Conservation (phyloP, 1,140 invertebrate genomes). For the Drosophila kurseongensis region DNA sequence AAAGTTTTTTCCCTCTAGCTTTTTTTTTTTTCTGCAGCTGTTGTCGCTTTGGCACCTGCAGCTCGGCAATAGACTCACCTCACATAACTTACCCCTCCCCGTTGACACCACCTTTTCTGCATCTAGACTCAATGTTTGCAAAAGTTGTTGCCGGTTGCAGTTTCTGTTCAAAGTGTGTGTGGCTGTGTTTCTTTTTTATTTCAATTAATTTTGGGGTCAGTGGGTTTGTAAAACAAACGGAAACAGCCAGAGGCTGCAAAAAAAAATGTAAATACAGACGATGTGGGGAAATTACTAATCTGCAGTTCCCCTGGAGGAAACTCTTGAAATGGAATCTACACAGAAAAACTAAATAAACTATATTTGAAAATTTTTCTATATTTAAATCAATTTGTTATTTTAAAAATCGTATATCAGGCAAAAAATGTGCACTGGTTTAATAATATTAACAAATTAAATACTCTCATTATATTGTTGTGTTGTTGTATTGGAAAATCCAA, state of each 20-base stretch:
- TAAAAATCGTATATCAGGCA: too few species aligned
- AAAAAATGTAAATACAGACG: slow-evolving; percentile 11
- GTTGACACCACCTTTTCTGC: not conserved
- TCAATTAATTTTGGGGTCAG: slow-evolving; percentile 59
- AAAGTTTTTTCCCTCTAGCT: slow-evolving; percentile 19
- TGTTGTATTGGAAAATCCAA: too few species aligned
- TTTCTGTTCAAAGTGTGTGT: slow-evolving; percentile 39
- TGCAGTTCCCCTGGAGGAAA: slow-evolving; percentile 35
- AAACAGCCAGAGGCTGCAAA: slow-evolving; percentile 28
- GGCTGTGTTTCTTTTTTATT: slow-evolving; percentile 23
- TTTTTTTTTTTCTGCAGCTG: slow-evolving; percentile 44
- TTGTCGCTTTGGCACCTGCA: slow-evolving; percentile 59
- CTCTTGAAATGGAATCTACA: slow-evolving; percentile 3
- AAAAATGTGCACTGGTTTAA: too few species aligned
- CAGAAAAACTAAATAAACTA: not conserved
- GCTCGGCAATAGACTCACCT: slow-evolving; percentile 29
- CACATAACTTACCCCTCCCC: not conserved
- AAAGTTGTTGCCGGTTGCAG: slow-evolving; percentile 55
- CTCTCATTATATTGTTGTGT: too few species aligned
- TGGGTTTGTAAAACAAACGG: slow-evolving; percentile 61
- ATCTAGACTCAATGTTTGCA: slow-evolving; percentile 7
- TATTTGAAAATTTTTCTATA: not conserved
- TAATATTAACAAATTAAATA: too few species aligned
- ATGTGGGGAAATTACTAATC: slow-evolving; percentile 33
- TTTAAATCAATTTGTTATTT: too few species aligned